Evolutionary conservation across 2,113 vertebrate genomes (phyloP), one percentile per base, ranked within the genome.

Genomic region (Labrus mixtus): DNA sequence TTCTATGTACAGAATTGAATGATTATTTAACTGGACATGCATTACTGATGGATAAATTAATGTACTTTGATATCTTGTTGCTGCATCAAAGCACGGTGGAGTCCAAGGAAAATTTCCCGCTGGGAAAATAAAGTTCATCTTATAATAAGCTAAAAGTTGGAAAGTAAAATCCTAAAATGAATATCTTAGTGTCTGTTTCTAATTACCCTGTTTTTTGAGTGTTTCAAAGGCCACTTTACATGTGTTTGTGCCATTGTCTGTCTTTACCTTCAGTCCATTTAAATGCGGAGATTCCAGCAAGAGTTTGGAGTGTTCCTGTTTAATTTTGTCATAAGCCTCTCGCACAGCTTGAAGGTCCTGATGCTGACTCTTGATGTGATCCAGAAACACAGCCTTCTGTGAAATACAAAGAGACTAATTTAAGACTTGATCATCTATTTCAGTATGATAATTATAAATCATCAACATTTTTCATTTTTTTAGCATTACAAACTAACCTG

Each of bases 381-480:
- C 86, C 86, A 81, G 90, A 84, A 96, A 80, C 36, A 63, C 66
- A 37, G 75, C 73, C 77, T 92, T 94, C 96, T 97, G 86, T 76
- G 89, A 25, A 62, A 90, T 25, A 65, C 46, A 79, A 50, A 78
- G 50, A 78, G 33, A 75, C 72, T 63, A 48, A 69, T 66, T 29
- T 23, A 57, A 68, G 11, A 64, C 17, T 16, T 3, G 10, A 55
- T 33, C 3, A 10, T 6, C 9, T 8, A 11, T 37, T 68, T 36
- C 13, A 41, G 48, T 39, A 17, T 56, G 43, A 51, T 9, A 19
- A 29, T 22, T 15, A 54, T 17, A 3, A 41, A 36, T 25, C 36
- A 61, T 5, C 16, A 33, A 41, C 23, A 43, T 22, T 11, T 64
- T 39, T 20, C n/a, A 7, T 12, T 57, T 76, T 68, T 36, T 20